Evolutionary conservation across 2,888 invertebrate species (phyloP), one percentile per base, ranked within the genome.

Genomic region (Ornithoptera priamus): DNA sequence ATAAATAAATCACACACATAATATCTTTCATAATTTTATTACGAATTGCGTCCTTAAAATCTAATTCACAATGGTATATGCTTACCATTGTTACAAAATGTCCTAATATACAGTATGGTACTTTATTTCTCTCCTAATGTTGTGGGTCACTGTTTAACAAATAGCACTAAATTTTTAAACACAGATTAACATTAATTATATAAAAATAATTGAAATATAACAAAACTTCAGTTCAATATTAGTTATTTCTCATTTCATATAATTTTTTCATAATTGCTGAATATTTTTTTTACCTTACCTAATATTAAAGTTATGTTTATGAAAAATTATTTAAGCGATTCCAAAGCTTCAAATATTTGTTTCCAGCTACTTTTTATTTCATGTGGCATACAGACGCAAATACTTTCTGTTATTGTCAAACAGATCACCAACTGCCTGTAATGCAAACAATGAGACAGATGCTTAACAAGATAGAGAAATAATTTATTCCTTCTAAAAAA

Each of bases 391-490:
- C 80, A 83, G 84, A 83, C 79, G 83, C 79, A 81, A 83, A 85
- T 83, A 83, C 81, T 86, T 83, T 87, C 86, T 85, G 84, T 87
- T 83, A 82, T 83, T 85, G 77, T 88, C 81, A 86, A 87, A 87
- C 85, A 88, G 87, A 87, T 92, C 92, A 92, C 92, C 91, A 92
- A 88, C 91, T 89, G 91, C 92, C 92, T 92, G 92, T 85, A 92
- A 92, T 90, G 82, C 85, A 92, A 92, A 90, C 86, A 90, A 90
- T 85, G 81, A 88, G 72, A 80, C 72, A 77, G 74, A 76, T 77
- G 73, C 77, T 80, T 77, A 76, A 72, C 72, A 68, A 71, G 50
- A 46, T 68, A 24, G 4, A 57, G 53, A 22, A 17, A n/a, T 53
- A 53, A n/a, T n/a, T n/a, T n/a, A 67, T 30, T 57, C 39, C 10